These are phyloP conservation scores for Drosophila setosimentum DNA, from an alignment of 2,888 invertebrate species.

Conservation along the genomic window DNA sequence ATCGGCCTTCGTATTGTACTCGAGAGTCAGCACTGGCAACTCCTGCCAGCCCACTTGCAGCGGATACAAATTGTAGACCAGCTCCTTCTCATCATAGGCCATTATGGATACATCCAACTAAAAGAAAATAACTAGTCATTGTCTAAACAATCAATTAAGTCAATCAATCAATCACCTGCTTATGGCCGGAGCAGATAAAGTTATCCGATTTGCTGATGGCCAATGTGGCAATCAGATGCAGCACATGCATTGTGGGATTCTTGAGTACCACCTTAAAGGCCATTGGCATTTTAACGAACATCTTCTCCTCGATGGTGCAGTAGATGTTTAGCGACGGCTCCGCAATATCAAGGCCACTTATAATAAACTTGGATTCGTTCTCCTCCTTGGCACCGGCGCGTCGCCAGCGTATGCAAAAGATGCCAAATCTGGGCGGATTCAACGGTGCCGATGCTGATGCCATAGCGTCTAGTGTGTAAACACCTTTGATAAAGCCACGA, in stretches of 20 bases:
- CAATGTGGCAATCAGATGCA: conserved; percentile 83
- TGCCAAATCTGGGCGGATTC: conserved; percentile 73
- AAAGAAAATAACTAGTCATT: background rate
- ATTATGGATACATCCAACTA: conserved; percentile 85
- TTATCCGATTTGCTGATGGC: conserved; percentile 88
- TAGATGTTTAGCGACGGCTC: conserved; percentile 85
- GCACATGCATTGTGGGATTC: conserved; percentile 84
- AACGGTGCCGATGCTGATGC: conserved; percentile 1
- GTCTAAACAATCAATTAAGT: background rate
- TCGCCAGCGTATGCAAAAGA: conserved; percentile 85
- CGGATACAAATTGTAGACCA: conserved; percentile 85
- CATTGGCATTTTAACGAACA: conserved; percentile 85
- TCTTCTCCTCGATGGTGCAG: conserved; percentile 85
- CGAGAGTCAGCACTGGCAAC: conserved; percentile 83
- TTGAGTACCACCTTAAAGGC: conserved; percentile 84
- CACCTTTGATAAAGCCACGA: conserved; percentile 83
- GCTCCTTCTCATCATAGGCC: conserved; percentile 83
- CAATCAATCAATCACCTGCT: conserved; percentile 87
- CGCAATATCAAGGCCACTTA: conserved; percentile 82
- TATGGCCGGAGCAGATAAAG: conserved; percentile 98
- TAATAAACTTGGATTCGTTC: conserved; percentile 85
- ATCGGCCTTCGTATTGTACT: conserved; percentile 84
- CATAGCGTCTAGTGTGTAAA: conserved; percentile 61
- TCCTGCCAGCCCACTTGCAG: conserved; percentile 85
- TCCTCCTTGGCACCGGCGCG: conserved; percentile 81